Evolutionary conservation across 2,797 vertebrate genomes (phyloP), one percentile per base, ranked within the genome.

Genomic region (Pipistrellus kuhlii): DNA sequence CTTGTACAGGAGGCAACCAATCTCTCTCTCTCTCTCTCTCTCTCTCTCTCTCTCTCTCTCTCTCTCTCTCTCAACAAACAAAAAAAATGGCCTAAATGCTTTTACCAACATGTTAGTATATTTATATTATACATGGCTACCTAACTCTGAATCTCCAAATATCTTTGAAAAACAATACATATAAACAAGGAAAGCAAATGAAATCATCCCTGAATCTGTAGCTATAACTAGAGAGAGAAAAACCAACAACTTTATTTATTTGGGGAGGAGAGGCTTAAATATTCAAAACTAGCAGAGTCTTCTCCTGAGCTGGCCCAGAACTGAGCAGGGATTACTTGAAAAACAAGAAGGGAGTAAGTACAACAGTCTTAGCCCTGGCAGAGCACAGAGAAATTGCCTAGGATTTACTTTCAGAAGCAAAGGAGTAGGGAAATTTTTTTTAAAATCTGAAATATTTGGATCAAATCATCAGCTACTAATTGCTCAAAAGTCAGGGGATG

Each of bases 121-220:
- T n/a, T 4, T 62, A 18, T n/a, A 62, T 4, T 62, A 18, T n/a
- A 62, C 38, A 90, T 21, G 3, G 25, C 15, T 30, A 69, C 14
- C n/a, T 62, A 87, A 94, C 41, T 81, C 71, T 69, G 35, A 88
- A 71, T 93, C 64, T 75, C 44, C 73, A 81, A 86, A 73, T 15
- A 91, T 6, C 41, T 90, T 85, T 57, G 59, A 69, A 88, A 82
- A 91, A 75, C 12, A 88, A 78, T 10, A 35, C 44, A 75, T 30
- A 51, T 35, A 30, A 75, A 77, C 76, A 77, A 88, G 11, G 13
- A 59, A 90, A 75, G n/a, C 80, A 91, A 85, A 78, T 77, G 20
- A 82, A 94, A 73, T 86, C 21, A 46, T 25, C n/a, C 55, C 35
- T 90, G 73, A 85, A 93, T 71, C 30, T 8, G 32, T 1, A 71